phyloP scores from a whole-genome alignment of 2,113 vertebrate species.

The Noturus placidus region DNA sequence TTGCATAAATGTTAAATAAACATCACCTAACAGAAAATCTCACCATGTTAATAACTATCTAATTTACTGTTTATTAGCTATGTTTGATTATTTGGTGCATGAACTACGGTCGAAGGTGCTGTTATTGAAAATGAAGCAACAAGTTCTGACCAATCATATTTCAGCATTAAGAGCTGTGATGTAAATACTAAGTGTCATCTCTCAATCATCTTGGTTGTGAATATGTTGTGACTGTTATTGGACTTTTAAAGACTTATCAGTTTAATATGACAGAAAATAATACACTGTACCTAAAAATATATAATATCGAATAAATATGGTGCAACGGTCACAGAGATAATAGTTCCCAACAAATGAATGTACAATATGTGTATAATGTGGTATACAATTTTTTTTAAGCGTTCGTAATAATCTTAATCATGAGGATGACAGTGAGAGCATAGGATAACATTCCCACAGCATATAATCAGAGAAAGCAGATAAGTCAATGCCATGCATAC shows the following conservation, averaged over 20 bases:
- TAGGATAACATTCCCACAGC: neutral
- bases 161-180: neutral
- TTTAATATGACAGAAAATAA: neutral
- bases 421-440: neutral
- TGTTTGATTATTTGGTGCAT: too few relatives aligned
- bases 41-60: neutral
- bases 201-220: too few relatives aligned
- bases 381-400: neutral
- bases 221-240: neutral
- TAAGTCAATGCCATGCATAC: neutral
- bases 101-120: too few relatives aligned
- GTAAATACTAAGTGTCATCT: too few relatives aligned
- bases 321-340: neutral
- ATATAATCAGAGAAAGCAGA: neutral
- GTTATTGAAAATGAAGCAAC: neutral
- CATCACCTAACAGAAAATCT: neutral
- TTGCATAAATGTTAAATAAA: neutral
- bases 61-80: neutral
- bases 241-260: neutral
- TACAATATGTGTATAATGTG: neutral
- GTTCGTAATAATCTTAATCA: neutral
- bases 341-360: neutral
- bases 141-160: neutral
- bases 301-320: neutral
- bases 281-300: neutral